These are phyloP conservation scores for Lysandra coridon DNA, from an alignment of 2,888 invertebrate genomes.

Conservation along the genomic window DNA sequence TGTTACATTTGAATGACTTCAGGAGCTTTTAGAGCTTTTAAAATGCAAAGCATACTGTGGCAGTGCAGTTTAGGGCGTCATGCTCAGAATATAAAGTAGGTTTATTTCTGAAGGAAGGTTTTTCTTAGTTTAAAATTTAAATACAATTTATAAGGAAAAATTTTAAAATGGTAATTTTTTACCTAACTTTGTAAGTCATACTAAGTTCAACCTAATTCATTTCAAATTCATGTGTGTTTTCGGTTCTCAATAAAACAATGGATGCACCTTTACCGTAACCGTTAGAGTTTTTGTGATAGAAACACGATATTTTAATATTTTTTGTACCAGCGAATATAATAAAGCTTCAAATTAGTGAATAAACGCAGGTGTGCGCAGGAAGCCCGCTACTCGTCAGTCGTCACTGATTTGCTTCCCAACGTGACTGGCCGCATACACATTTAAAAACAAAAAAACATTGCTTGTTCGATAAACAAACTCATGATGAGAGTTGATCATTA, in stretches of 20 bases:
- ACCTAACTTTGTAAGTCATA: not conserved
- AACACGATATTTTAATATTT: slow-evolving; percentile 41
- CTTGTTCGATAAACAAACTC: not conserved
- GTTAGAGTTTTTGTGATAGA: slow-evolving; percentile 33
- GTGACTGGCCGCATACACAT: not conserved
- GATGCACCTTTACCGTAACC: slow-evolving; percentile 30
- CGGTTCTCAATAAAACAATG: slow-evolving; percentile 11
- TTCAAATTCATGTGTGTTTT: not conserved
- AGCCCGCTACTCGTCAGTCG: not conserved
- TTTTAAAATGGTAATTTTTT: not conserved
- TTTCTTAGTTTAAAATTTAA: not conserved
- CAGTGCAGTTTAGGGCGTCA: not conserved
- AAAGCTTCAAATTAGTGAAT: slow-evolving; percentile 38
- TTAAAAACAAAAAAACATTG: not conserved
- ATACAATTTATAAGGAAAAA: not conserved
- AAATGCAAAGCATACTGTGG: not conserved
- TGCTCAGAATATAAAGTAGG: not conserved
- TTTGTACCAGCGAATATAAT: slow-evolving; percentile 41
- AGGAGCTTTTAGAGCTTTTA: not conserved
- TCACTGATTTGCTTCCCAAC: not conserved
- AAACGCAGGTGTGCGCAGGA: slow-evolving; percentile 36
- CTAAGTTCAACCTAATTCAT: not conserved
- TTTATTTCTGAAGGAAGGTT: not conserved
- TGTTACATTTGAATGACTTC: not conserved
- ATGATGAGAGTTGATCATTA: not conserved